A percentile compares a stretch with the other conserved stretches of the same genome.
phyloP scores from a whole-genome alignment of 2,888 invertebrate species.

The Amblyjoppa fuscipennis region DNA sequence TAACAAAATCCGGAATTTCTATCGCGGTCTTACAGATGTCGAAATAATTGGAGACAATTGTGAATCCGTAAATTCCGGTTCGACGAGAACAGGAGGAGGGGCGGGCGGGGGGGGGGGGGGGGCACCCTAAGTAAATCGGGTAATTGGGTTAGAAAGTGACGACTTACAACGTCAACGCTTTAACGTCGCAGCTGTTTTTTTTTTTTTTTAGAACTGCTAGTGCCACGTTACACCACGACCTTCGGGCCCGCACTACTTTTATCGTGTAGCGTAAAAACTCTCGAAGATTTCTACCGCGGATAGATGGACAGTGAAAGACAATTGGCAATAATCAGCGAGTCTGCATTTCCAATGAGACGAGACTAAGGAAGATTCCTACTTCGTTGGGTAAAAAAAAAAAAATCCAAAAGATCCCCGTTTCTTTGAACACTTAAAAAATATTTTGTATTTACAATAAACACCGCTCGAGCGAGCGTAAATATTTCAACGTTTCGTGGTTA shows the following conservation, averaged over 20 bases:
- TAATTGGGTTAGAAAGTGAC: conserved; percentile 79
- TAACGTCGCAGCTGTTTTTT: background rate
- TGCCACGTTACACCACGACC: background rate
- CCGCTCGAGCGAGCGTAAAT: too few species aligned
- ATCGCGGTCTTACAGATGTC: background rate
- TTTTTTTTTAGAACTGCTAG: background rate
- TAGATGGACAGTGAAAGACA: background rate
- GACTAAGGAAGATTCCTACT: too few species aligned
- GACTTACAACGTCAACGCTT: conserved; percentile 30
- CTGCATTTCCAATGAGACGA: background rate
- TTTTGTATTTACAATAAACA: too few species aligned
- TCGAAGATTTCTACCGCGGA: background rate
- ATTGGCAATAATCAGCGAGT: background rate
- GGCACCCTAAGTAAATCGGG: conserved; percentile 54
- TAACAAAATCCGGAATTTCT: background rate
- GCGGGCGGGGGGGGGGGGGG: too few species aligned
- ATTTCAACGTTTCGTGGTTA: too few species aligned
- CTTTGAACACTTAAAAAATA: too few species aligned
- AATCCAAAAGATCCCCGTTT: too few species aligned
- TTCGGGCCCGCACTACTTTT: background rate
- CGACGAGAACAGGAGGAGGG: background rate
- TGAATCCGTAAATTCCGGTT: background rate
- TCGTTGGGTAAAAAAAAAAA: too few species aligned
- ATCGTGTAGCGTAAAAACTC: background rate
- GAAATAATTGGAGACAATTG: background rate